Evolutionary conservation across 1,140 invertebrate genomes (phyloP).

Genomic region (Anoplolepis gracilipes): DNA sequence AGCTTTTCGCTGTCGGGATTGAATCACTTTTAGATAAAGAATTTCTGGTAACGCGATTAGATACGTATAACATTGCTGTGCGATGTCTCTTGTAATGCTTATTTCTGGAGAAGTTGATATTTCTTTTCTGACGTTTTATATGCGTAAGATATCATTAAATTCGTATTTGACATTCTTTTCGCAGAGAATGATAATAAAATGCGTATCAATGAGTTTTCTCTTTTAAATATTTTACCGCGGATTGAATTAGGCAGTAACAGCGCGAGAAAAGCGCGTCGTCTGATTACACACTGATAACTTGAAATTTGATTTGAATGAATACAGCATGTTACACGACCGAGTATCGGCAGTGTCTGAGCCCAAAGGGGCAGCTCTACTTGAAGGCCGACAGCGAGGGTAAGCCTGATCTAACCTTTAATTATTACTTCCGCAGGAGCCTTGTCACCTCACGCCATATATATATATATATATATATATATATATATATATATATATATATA

Average conservation of each 20-base stretch:
- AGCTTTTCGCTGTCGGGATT: constrained; percentile 24
- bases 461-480: too few species aligned
- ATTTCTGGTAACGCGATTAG: constrained; percentile 7
- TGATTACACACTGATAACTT: constrained; percentile 70
- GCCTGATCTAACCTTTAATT: constrained; percentile 85
- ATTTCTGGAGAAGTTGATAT: not conserved
- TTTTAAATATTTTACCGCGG: not conserved
- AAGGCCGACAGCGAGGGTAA: constrained; percentile 93
- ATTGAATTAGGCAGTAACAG: constrained; percentile 33
- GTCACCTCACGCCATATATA: constrained; percentile 76
- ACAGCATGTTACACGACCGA: constrained; percentile 88
- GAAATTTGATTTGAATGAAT: constrained; percentile 85
- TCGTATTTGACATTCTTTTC: constrained; percentile 1
- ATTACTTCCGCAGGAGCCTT: constrained; percentile 83
- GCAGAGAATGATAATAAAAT: not conserved
- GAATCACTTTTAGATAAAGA: not conserved
- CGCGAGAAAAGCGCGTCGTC: constrained; percentile 45
- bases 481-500: too few species aligned
- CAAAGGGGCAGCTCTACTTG: constrained; percentile 92
- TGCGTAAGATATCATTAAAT: not conserved
- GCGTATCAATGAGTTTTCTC: not conserved
- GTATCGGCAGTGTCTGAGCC: constrained; percentile 89
- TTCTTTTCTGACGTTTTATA: not conserved
- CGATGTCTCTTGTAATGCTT: not conserved
- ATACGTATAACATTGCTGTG: constrained; percentile 1